Percentiles rank a stretch among this genome's conserved stretches.
Conservation (phyloP, 1,140 invertebrate species). For the Helicoverpa zea region DNA sequence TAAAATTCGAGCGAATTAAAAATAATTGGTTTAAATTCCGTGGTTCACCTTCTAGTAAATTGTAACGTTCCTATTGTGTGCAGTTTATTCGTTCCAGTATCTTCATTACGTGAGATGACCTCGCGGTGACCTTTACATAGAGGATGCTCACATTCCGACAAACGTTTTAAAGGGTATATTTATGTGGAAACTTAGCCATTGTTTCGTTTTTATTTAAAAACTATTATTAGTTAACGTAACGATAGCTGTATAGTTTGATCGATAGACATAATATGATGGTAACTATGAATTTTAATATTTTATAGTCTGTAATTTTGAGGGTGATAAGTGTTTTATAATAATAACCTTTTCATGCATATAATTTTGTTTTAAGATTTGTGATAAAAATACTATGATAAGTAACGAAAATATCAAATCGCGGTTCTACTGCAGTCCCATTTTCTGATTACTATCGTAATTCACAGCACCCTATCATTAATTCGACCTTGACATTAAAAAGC, state of each 20-base stretch:
- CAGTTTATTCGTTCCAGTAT: constrained; percentile 37
- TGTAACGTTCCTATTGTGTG: constrained; percentile 66
- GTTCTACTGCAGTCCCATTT: too few species aligned
- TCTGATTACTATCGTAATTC: too few species aligned
- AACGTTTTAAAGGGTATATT: constrained; percentile 64
- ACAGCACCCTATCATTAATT: too few species aligned
- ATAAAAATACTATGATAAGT: too few species aligned
- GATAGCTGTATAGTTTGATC: not conserved
- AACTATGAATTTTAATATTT: too few species aligned
- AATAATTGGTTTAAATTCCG: constrained; percentile 46
- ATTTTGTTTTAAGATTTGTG: too few species aligned
- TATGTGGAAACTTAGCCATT: constrained; percentile 59
- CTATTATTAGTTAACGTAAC: constrained; percentile 39
- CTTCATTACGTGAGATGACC: constrained; percentile 58
- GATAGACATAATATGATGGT: too few species aligned
- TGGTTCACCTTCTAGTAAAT: constrained; percentile 68
- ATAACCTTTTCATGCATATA: too few species aligned
- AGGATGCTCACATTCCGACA: constrained; percentile 77
- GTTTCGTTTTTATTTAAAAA: constrained; percentile 54
- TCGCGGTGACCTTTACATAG: constrained; percentile 73
- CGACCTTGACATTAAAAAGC: too few species aligned
- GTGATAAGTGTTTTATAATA: too few species aligned
- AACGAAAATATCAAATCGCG: too few species aligned
- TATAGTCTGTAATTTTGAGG: too few species aligned
- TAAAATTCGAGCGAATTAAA: constrained; percentile 36